These are phyloP conservation scores for Nomada fabriciana DNA, from an alignment of 2,888 invertebrate genomes.

Conservation along the genomic window DNA sequence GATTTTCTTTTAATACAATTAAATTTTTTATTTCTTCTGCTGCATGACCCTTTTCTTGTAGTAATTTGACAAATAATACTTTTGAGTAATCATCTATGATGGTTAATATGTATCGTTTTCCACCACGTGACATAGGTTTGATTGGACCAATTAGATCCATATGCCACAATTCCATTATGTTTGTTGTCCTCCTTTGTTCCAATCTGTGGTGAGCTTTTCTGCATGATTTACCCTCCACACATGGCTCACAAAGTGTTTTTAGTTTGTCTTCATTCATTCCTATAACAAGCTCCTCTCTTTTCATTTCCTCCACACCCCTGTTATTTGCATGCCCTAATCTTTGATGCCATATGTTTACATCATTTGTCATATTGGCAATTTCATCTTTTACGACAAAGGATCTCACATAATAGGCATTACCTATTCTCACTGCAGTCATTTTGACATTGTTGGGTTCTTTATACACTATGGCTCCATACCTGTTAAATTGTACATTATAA, in stretches of 20 bases:
- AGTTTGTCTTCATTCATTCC: background rate
- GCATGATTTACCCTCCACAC: slow-evolving; percentile 17
- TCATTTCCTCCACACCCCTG: slow-evolving; percentile 30
- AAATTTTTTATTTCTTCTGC: no score
- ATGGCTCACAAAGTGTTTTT: slow-evolving; percentile 9
- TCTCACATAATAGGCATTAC: slow-evolving; percentile 30
- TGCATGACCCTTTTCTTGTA: no score
- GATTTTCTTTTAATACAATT: no score
- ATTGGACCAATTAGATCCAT: slow-evolving; percentile 37
- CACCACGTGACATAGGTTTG: slow-evolving; percentile 12
- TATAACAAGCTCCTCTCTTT: slow-evolving; percentile 21
- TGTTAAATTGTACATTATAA: slow-evolving; percentile 36
- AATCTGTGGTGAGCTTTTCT: slow-evolving; percentile 5
- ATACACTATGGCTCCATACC: slow-evolving; percentile 25
- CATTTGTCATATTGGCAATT: background rate
- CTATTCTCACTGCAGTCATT: slow-evolving; percentile 21
- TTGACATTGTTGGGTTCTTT: background rate
- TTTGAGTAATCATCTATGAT: slow-evolving; percentile 37
- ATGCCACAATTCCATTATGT: slow-evolving; percentile 24
- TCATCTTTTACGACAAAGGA: background rate
- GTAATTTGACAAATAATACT: no score
- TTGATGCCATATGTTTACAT: slow-evolving; percentile 26
- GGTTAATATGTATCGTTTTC: slow-evolving; percentile 14
- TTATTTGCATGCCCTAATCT: slow-evolving; percentile 26
- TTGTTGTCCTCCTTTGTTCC: background rate